Conservation (phyloP, 1,140 invertebrate species). For the Dysdera silvatica region DNA sequence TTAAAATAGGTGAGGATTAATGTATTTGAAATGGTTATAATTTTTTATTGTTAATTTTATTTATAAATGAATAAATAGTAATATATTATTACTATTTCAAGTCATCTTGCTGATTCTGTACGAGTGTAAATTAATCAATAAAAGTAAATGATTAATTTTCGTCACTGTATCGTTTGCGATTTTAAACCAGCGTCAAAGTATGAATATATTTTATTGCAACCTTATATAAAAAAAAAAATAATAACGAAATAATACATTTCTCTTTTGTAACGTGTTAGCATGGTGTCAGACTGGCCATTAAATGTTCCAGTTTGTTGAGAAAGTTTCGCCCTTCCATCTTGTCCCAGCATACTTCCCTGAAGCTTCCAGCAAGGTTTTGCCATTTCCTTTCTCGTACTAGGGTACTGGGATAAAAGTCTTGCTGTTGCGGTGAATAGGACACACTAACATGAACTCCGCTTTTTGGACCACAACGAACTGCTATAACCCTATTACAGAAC, state of each 20-base stretch:
- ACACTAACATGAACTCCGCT: conserved; percentile 54
- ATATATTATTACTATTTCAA: too few species aligned
- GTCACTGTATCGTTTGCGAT: too few species aligned
- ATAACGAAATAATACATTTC: conserved; percentile 70
- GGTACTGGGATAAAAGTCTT: conserved; percentile 76
- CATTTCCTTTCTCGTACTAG: conserved; percentile 76
- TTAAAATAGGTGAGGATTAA: too few species aligned
- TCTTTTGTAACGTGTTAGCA: too few species aligned
- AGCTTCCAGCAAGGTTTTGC: conserved; percentile 71
- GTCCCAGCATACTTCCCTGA: conserved; percentile 82
- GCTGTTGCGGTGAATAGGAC: conserved; percentile 71
- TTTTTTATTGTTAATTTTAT: too few species aligned
- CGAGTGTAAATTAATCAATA: too few species aligned
- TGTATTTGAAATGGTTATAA: too few species aligned
- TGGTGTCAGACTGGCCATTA: conserved; percentile 78
- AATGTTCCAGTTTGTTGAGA: conserved; percentile 89
- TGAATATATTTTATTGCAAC: too few species aligned
- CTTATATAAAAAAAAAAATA: neutral
- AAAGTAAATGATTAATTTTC: too few species aligned
- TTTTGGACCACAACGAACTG: conserved; percentile 76
- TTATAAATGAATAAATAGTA: too few species aligned
- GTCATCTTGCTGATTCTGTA: too few species aligned
- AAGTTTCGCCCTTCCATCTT: conserved; percentile 97
- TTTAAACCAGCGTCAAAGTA: too few species aligned
- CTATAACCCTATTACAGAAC: conserved; percentile 71